phyloP scores from a whole-genome alignment of 2,797 vertebrate species.

The Muscicapa striata region DNA sequence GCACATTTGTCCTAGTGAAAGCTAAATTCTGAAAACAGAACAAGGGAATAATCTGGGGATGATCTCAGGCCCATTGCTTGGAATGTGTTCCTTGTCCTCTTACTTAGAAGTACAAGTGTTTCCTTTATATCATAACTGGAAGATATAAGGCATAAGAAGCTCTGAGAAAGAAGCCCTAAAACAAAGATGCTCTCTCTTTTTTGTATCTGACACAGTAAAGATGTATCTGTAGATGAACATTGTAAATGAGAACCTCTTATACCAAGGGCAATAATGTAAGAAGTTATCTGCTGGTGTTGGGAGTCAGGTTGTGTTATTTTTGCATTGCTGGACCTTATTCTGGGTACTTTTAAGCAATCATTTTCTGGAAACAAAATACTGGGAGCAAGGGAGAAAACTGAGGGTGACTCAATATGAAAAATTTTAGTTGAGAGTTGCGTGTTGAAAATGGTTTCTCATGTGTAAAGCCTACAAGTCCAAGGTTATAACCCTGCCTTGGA shows the following conservation, averaged over 20 bases:
- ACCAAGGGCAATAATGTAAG: not conserved
- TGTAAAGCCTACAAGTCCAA: not conserved
- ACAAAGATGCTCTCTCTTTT: not conserved
- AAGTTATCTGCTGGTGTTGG: rapidly evolving
- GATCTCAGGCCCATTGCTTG: not conserved
- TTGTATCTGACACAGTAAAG: not conserved
- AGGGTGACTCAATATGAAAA: not conserved
- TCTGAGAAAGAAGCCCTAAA: not conserved
- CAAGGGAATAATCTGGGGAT: not conserved
- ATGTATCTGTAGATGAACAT: not conserved
- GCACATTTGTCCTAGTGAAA: not conserved
- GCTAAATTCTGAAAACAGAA: not conserved
- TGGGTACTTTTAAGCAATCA: not conserved
- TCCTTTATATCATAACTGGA: not conserved
- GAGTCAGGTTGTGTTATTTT: not conserved
- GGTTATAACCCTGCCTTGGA: not conserved
- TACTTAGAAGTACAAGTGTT: not conserved
- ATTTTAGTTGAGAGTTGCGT: not conserved
- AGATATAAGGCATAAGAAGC: not conserved
- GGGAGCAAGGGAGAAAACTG: not conserved
- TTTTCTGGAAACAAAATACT: not conserved
- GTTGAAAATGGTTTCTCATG: not conserved
- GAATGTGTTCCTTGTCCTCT: not conserved
- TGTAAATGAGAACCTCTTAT: not conserved
- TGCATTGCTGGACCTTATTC: not conserved